Conservation (phyloP, 2,797 vertebrate species). For the Molossus alvarezi region DNA sequence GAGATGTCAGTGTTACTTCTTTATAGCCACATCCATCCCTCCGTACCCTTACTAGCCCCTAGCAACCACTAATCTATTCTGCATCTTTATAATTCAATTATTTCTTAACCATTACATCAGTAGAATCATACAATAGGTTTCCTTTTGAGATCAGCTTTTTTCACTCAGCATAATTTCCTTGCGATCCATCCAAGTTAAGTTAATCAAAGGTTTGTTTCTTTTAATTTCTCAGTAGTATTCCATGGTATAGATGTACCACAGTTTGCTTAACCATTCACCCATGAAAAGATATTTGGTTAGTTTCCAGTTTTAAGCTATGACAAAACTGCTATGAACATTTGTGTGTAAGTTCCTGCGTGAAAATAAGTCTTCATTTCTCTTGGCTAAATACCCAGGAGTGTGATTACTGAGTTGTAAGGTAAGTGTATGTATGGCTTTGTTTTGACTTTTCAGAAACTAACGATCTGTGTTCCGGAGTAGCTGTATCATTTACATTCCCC, state of each 20-base stretch:
- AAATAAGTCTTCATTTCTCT: constrained; percentile 75
- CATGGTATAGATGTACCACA: not conserved
- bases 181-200: not conserved
- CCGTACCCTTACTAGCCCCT: not conserved
- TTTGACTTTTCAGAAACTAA: not conserved
- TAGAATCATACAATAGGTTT: not conserved
- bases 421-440: not conserved
- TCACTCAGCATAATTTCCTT: constrained; percentile 27
- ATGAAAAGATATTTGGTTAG: constrained; percentile 44
- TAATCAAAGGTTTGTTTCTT: constrained; percentile 18
- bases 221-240: not conserved
- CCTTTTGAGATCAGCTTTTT: not conserved
- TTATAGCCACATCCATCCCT: constrained; percentile 18
- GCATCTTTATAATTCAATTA: constrained; percentile 65
- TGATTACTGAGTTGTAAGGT: constrained; percentile 7
- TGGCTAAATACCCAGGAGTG: constrained; percentile 57
- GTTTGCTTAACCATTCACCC: constrained; percentile 38
- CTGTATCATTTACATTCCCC: not conserved
- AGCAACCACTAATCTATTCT: constrained; percentile 59
- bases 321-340: constrained; percentile 69
- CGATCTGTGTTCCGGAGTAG: constrained; percentile 42
- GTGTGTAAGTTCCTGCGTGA: constrained; percentile 67
- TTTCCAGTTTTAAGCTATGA: constrained; percentile 69
- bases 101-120: constrained; percentile 61
- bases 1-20: not conserved